These are phyloP conservation scores for Acanthiza pusilla DNA, from an alignment of 2,797 vertebrate species.

Conservation along the genomic window DNA sequence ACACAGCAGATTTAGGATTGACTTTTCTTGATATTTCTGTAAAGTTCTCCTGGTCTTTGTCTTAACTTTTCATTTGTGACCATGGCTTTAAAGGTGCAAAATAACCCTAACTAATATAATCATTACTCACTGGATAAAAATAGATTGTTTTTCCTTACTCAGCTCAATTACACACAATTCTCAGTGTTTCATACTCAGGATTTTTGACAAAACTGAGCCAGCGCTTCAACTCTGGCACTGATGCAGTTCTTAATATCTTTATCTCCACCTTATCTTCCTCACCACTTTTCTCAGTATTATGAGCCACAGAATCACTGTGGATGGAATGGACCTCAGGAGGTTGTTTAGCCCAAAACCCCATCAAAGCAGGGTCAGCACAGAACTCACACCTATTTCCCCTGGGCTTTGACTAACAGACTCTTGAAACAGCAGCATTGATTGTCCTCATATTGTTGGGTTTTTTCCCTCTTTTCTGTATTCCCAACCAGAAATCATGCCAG, in stretches of 20 bases:
- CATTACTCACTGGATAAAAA: background rate
- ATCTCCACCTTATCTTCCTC: background rate
- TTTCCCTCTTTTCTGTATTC: background rate
- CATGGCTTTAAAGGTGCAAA: background rate
- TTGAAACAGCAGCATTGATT: background rate
- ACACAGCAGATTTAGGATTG: background rate
- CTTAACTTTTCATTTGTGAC: background rate
- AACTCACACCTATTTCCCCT: background rate
- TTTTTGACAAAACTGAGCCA: background rate
- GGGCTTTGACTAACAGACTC: background rate
- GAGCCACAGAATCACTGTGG: background rate
- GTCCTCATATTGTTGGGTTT: fast-evolving
- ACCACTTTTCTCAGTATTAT: background rate
- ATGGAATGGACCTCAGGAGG: background rate
- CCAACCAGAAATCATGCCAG: background rate
- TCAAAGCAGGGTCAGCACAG: background rate
- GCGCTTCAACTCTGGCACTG: background rate
- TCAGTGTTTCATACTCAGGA: background rate
- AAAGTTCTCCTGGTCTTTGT: background rate
- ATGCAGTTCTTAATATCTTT: background rate
- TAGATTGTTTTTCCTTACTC: background rate
- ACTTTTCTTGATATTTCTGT: background rate
- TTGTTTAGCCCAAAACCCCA: background rate
- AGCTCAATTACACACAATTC: background rate
- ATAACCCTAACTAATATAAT: background rate